Percentiles rank a stretch among this genome's conserved stretches.
These are phyloP conservation scores for Drosophila pseudoobscura DNA, from an alignment of 1,140 invertebrate genomes.

Conservation along the genomic window DNA sequence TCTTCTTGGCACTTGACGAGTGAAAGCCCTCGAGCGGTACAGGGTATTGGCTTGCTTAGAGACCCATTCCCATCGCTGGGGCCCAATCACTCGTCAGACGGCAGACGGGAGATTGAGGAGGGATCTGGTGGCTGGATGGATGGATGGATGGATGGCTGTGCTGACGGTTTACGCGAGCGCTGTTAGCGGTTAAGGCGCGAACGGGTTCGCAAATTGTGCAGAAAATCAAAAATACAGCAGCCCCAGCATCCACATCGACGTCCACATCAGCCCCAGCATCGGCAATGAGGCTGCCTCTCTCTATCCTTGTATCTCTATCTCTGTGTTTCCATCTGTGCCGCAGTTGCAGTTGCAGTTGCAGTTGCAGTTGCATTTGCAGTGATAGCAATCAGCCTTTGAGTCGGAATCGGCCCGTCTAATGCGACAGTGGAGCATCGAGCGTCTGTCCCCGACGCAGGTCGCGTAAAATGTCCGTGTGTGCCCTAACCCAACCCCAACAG, in stretches of 20 bases:
- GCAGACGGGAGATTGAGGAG: background rate
- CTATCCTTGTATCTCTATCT: slow-evolving; percentile 4
- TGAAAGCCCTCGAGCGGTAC: background rate
- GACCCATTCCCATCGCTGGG: background rate
- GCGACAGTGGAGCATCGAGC: slow-evolving; percentile 1
- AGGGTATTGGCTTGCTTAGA: slow-evolving; percentile 7
- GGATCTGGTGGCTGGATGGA: background rate
- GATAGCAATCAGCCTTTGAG: background rate
- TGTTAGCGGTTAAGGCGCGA: slow-evolving; percentile 49
- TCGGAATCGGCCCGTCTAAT: background rate
- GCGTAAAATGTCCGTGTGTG: slow-evolving; percentile 77
- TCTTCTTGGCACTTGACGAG: background rate
- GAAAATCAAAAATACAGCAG: slow-evolving; percentile 45
- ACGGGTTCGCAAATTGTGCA: slow-evolving; percentile 66
- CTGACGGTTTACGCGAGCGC: background rate
- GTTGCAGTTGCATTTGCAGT: slow-evolving; percentile 9
- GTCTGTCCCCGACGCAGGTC: slow-evolving; percentile 14
- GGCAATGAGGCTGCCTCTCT: slow-evolving; percentile 5
- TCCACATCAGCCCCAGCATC: slow-evolving; percentile 1
- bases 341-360: slow-evolving; percentile 12
- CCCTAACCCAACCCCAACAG: slow-evolving; percentile 36
- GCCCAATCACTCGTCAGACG: background rate
- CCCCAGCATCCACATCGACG: slow-evolving; percentile 4
- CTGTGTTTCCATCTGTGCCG: background rate
- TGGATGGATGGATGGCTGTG: background rate